Percentiles rank a stretch among this genome's conserved stretches.
Conservation (phyloP, 2,113 vertebrate genomes). For the Genyomyrus donnyi region DNA sequence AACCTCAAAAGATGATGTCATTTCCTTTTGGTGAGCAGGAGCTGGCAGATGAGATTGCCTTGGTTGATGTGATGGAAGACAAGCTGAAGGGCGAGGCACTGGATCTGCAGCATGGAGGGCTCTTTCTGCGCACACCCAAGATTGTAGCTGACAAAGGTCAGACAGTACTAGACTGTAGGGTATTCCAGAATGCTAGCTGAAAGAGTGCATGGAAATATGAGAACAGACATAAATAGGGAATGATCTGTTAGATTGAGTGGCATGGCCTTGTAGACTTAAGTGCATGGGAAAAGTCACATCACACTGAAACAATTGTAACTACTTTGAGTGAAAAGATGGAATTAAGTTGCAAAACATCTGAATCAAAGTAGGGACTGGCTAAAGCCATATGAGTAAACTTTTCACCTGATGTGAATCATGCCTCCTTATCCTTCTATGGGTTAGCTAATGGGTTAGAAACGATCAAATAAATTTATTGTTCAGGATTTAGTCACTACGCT, state of each 20-base stretch:
- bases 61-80: constrained; percentile 96
- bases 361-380: background rate
- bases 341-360: background rate
- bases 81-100: constrained; percentile 93
- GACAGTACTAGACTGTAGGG: background rate
- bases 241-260: background rate
- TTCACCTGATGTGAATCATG: background rate
- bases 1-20: background rate
- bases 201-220: background rate
- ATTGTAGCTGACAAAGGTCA: constrained; percentile 95
- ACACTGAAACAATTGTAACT: background rate
- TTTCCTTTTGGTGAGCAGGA: constrained; percentile 60
- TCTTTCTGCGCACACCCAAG: constrained; percentile 91
- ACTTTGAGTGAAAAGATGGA: background rate
- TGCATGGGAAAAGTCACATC: background rate
- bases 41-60: constrained; percentile 86
- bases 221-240: background rate
- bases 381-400: background rate
- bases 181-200: background rate
- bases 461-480: background rate
- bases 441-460: background rate
- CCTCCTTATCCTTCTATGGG: constrained; percentile 33
- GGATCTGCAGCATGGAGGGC: constrained; percentile 93
- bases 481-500: background rate
- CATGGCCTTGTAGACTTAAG: background rate